Base-by-base conservation (phyloP, 2,797 vertebrate species). In the Sus cebifrons region DNA sequence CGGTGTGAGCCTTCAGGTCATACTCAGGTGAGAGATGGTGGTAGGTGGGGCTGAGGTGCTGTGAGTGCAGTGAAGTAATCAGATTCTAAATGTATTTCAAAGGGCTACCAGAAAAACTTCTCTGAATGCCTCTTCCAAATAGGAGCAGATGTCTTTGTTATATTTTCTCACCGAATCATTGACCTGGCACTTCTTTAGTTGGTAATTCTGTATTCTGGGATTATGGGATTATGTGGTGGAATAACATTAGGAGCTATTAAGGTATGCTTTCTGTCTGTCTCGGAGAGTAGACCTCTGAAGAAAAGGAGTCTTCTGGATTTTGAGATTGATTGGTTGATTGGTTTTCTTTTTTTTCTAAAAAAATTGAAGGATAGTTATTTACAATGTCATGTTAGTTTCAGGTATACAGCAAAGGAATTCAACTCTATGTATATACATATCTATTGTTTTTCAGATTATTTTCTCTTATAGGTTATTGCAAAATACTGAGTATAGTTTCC, bases 1-100 rank as follows among this genome's bases (percentile, higher is more conserved):
- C 3, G 0, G 25, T 12, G 25, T 58, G 27, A 93, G 40, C 17
- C 2, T 0, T 0, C 0, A 52, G 14, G 15, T 16, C 1, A 11
- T 17, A 23, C 23, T 11, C 9, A 74, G 79, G 40, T 6, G 12
- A 62, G 67, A 73, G 84, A 18, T 60, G 60, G 60, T 44, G 27
- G 29, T 11, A 2, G 23, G 29, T 65, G 36, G 29, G 16, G 60
- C 52, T 52, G n/a, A 5, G n/a, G 29, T 21, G 9, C n/a, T 12
- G 16, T 68, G n/a, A 8, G 44, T 16, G 15, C 56, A 44, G 44
- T 11, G 9, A 89, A 56, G 18, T 54, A 56, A n/a, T 13, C 21
- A 58, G n/a, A 54, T 14, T 65, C 74, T 49, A 64, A 6, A 1
- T 60, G 36, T 56, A 82, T 65, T 23, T 74, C 81, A 60, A 27